Evolutionary conservation across 2,797 vertebrate species (phyloP).

Genomic region (Brachymystax lenok): DNA sequence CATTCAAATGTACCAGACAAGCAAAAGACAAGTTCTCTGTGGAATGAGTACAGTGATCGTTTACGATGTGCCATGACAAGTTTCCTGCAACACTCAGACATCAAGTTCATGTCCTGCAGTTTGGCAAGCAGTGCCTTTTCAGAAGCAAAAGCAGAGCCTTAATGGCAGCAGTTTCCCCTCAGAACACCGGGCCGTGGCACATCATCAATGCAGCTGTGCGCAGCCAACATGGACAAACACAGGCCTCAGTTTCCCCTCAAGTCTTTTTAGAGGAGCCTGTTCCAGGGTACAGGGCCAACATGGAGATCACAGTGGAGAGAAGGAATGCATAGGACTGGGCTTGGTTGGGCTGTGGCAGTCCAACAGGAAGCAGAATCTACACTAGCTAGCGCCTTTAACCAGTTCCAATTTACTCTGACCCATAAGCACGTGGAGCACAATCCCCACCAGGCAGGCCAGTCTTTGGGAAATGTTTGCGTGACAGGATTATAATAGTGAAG

Average conservation of each 20-base stretch:
- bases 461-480: constrained; percentile 56
- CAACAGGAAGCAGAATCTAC: constrained; percentile 70
- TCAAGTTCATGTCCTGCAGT: constrained; percentile 46
- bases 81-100: constrained; percentile 47
- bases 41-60: constrained; percentile 90
- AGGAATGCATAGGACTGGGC: constrained; percentile 88
- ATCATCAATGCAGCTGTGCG: constrained; percentile 53
- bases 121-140: constrained; percentile 76
- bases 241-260: constrained; percentile 62
- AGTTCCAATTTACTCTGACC: constrained; percentile 56
- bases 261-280: constrained; percentile 72
- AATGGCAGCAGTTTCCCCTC: constrained; percentile 53
- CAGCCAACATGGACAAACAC: constrained; percentile 53
- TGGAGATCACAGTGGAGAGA: constrained; percentile 90
- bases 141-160: constrained; percentile 49
- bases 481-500: constrained; percentile 51
- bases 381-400: constrained; percentile 57
- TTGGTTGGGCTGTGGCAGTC: constrained; percentile 74
- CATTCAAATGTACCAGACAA: constrained; percentile 95
- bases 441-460: constrained; percentile 44
- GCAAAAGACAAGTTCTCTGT: constrained; percentile 80
- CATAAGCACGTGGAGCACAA: constrained; percentile 25
- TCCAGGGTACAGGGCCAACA: constrained; percentile 68
- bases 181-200: constrained; percentile 22
- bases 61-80: constrained; percentile 79